Evolutionary conservation across 2,888 invertebrate genomes (phyloP), one percentile per base, ranked within the genome.

Genomic region (Zygaena filipendulae): DNA sequence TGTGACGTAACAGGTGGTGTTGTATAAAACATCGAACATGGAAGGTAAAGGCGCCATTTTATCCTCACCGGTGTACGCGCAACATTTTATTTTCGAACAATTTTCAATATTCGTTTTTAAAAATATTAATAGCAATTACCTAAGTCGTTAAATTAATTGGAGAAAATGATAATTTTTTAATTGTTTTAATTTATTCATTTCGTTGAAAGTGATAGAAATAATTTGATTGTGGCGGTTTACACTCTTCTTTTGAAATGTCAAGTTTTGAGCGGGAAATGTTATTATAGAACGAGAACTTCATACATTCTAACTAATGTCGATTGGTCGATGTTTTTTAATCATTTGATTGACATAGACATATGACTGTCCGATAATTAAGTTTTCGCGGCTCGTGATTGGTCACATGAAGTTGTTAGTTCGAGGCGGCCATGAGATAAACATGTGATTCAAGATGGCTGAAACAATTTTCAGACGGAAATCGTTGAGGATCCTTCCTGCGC

Each of bases 391-490:
- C 57, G 63, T 70, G 69, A 69, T 70, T 71, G 70, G 74, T 75
- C 75, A 72, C 62, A 71, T 66, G 70, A 60, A 40, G 29, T 25
- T 19, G 16, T 28, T 26, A 32, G 41, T 45, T 47, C 46, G 52
- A 56, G 53, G 52, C 54, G 56, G 55, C 43, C 42, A 45, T 48
- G 50, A 60, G 55, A 62, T 59, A 54, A 60, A 60, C 72, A 75
- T 64, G 77, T 77, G 77, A 77, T 64, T 43, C 64, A 77, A 77
- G 52, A 77, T 77, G 77, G 77, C 74, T 32, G 57, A 49, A n/a
- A 40, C 44, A 45, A 6, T 47, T 58, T 61, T 60, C 56, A 57
- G 53, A 44, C 40, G 52, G 49, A 57, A 56, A 39, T 43, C 29
- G 38, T 37, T 34, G 39, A 42, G 53, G 52, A 56, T 50, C 41